Conservation (phyloP, 2,797 vertebrate genomes). For the Mastacembelus armatus region DNA sequence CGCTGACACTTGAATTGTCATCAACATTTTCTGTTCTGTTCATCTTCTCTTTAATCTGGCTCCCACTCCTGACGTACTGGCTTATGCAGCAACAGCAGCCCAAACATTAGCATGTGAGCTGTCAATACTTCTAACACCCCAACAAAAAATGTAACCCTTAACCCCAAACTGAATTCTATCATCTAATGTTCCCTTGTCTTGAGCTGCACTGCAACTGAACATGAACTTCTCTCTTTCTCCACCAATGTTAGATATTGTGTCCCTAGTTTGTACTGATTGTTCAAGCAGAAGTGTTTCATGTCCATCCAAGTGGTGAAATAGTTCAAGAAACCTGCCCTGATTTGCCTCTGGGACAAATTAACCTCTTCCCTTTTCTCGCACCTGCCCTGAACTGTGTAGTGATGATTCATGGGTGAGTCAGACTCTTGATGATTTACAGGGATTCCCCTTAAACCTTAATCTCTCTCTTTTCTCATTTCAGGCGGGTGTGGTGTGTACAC, state of each 20-base stretch:
- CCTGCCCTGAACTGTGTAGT: neutral
- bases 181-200: no score
- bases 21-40: no score
- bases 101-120: no score
- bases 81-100: no score
- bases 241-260: neutral
- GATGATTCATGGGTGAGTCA: constrained; percentile 15
- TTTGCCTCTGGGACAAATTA: neutral
- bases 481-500: neutral
- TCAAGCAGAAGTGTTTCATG: constrained; percentile 1
- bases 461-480: neutral
- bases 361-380: neutral
- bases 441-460: neutral
- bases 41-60: no score
- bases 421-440: neutral
- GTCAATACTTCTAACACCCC: no score
- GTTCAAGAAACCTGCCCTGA: neutral
- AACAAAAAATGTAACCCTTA: no score
- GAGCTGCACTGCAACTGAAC: no score
- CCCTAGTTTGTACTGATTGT: neutral
- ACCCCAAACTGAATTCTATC: no score
- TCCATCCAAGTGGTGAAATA: neutral
- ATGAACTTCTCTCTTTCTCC: no score
- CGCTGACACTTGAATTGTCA: no score
- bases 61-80: no score